Evolutionary conservation across 2,113 vertebrate species (phyloP), one percentile per base, ranked within the genome.

Genomic region (Psephotus haematonotus): DNA sequence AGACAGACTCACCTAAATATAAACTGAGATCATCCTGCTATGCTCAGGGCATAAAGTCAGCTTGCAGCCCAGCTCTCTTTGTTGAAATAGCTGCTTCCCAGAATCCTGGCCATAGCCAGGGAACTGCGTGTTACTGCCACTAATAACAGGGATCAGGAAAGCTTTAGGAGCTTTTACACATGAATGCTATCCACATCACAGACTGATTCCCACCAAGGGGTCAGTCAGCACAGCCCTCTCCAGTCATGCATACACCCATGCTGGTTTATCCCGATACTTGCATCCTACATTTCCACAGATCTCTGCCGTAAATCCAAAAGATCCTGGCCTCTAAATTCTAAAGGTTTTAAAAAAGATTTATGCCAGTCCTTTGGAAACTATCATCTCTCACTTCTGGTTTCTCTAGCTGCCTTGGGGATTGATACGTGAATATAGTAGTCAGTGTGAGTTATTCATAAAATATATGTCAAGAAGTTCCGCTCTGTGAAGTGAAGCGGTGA

Each of bases 401-500:
- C 23, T 23, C 64, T 23, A 46, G 5, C 43, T 82, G 29, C 17
- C 19, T 35, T 39, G 10, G 20, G 41, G 33, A 6, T 69, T 69
- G 20, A 31, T 2, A 17, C 31, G 11, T 29, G 10, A 23, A 31
- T 4, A 18, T 7, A 7, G 15, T 11, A 63, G 37, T 46, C 28
- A 79, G 17, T 6, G 10, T 33, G 28, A 50, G 6, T 39, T 78
- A 27, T 39, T 18, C 33, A 8, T 39, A 17, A 3, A 10, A 14
- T 9, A 20, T 16, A 5, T 37, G 29, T 37, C 11, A 87, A 28
- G 55, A 53, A 62, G 25, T 53, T 62, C 2, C 47, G 47, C 3
- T 0, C 13, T 11, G 2, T 31, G 52, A 18, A 59, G 33, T 35
- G 57, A 23, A 22, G 35, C 2, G 6, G 5, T 49, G 55, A 63